phyloP scores from a whole-genome alignment of 2,797 vertebrate genomes.

The Ispidina lecontei region DNA sequence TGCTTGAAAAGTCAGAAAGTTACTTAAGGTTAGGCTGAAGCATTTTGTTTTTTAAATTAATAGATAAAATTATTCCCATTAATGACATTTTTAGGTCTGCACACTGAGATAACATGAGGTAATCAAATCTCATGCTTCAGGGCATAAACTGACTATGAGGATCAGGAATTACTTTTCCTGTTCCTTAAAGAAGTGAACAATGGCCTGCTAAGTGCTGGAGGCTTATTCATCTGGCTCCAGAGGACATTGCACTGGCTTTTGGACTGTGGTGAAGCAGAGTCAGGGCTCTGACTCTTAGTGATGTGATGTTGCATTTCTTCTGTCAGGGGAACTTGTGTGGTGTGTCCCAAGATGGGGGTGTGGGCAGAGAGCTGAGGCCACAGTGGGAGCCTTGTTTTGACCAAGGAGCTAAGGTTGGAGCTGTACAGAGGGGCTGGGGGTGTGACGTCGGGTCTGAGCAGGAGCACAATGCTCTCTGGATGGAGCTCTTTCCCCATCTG shows the following conservation, averaged over 20 bases:
- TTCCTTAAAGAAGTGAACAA: not conserved
- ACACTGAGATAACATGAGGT: constrained; percentile 34
- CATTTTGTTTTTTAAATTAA: not conserved
- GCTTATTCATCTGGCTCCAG: not conserved
- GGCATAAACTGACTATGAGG: constrained; percentile 34
- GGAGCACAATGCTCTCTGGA: not conserved
- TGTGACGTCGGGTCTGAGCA: not conserved
- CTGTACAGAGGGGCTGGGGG: not conserved
- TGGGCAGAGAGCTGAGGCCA: not conserved
- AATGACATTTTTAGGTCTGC: constrained; percentile 32
- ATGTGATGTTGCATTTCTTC: not conserved
- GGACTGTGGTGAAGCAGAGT: accelerated
- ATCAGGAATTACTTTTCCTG: not conserved
- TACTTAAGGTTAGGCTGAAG: constrained; percentile 33
- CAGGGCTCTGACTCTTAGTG: accelerated
- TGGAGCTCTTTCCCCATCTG: not conserved
- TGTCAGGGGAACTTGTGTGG: accelerated
- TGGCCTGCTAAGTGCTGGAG: not conserved
- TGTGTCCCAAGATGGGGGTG: not conserved
- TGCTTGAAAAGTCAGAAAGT: constrained; percentile 32
- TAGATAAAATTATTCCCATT: constrained; percentile 53
- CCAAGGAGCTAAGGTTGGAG: not conserved
- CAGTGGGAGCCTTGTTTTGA: not conserved
- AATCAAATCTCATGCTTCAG: constrained; percentile 66
- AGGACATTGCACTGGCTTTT: accelerated